These are phyloP conservation scores for Siniperca undulata DNA, from an alignment of 2,797 vertebrate species.

Conservation along the genomic window DNA sequence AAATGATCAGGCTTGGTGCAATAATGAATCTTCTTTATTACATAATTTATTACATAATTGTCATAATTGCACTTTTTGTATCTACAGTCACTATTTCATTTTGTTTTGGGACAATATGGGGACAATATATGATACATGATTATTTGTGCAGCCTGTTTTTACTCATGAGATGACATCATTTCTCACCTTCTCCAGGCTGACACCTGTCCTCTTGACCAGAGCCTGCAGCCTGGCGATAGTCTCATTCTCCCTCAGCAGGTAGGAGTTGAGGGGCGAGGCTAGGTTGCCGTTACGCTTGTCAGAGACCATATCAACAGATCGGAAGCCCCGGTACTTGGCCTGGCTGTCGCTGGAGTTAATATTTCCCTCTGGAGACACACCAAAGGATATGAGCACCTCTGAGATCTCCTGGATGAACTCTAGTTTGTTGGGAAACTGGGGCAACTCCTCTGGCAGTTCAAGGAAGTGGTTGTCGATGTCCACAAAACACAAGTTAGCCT, in stretches of 20 bases:
- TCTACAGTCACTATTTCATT: neutral
- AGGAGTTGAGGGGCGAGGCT: slow-evolving; percentile 93
- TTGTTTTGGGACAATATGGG: neutral
- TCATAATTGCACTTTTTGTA: neutral
- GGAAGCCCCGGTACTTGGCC: slow-evolving; percentile 88
- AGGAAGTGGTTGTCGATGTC: slow-evolving; percentile 99
- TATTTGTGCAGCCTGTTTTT: neutral
- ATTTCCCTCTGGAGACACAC: slow-evolving; percentile 93
- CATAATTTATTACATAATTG: neutral
- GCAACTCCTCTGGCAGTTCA: slow-evolving; percentile 97
- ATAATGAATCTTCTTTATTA: neutral
- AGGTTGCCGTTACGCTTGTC: slow-evolving; percentile 98
- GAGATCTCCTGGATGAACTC: slow-evolving; percentile 99
- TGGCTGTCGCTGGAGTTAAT: slow-evolving; percentile 91
- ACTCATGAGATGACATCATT: slow-evolving; percentile 10
- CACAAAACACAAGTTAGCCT: slow-evolving; percentile 99
- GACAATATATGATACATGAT: neutral
- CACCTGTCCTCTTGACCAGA: slow-evolving; percentile 96
- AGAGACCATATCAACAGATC: slow-evolving; percentile 89
- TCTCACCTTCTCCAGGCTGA: slow-evolving; percentile 95
- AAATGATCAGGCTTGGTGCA: neutral
- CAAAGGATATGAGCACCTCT: slow-evolving; percentile 94
- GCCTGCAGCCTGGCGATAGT: slow-evolving; percentile 97
- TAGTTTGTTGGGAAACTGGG: slow-evolving; percentile 99
- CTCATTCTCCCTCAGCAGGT: slow-evolving; percentile 95